Evolutionary conservation across 2,797 vertebrate genomes (phyloP).

Genomic region (Acanthurus lineatus): DNA sequence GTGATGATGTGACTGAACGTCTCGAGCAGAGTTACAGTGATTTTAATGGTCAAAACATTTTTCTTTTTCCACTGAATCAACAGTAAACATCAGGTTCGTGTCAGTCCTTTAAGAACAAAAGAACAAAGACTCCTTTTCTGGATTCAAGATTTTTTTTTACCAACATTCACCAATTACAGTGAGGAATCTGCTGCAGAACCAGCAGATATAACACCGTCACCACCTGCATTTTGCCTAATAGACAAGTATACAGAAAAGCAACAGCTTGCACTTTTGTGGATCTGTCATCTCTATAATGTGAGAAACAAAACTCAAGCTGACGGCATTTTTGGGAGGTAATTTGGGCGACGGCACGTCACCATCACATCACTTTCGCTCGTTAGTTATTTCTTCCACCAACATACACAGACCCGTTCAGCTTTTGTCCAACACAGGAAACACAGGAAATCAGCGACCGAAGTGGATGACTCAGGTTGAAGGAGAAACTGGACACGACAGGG

Average conservation of each 20-base stretch:
- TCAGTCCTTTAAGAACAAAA: slow-evolving; percentile 32
- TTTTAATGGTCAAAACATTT: slow-evolving; percentile 51
- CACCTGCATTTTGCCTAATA: slow-evolving; percentile 46
- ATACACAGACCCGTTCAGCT: slow-evolving; percentile 2
- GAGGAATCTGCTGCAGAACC: slow-evolving; percentile 48
- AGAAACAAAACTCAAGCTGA: slow-evolving; percentile 24
- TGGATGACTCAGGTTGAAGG: slow-evolving; percentile 10
- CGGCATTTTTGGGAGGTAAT: slow-evolving; percentile 46
- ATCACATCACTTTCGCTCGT: slow-evolving; percentile 31
- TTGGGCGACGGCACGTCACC: slow-evolving; percentile 17
- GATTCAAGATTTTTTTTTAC: slow-evolving; percentile 31
- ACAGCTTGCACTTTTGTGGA: slow-evolving; percentile 34
- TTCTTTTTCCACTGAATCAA: slow-evolving; percentile 29
- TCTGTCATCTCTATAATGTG: slow-evolving; percentile 38
- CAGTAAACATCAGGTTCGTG: slow-evolving; percentile 45
- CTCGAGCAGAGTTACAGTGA: slow-evolving; percentile 15
- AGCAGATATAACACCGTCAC: slow-evolving; percentile 44
- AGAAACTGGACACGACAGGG: background rate
- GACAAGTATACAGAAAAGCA: slow-evolving; percentile 31
- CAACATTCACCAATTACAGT: slow-evolving; percentile 60
- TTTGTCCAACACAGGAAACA: slow-evolving; percentile 28
- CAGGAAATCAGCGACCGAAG: slow-evolving; percentile 31
- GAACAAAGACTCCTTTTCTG: slow-evolving; percentile 30
- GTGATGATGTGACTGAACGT: slow-evolving; percentile 22
- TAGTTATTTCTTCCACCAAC: slow-evolving; percentile 35